Evolutionary conservation across 2,113 vertebrate species (phyloP), one percentile per base, ranked within the genome.

Genomic region (Paraplagusia blochii): DNA sequence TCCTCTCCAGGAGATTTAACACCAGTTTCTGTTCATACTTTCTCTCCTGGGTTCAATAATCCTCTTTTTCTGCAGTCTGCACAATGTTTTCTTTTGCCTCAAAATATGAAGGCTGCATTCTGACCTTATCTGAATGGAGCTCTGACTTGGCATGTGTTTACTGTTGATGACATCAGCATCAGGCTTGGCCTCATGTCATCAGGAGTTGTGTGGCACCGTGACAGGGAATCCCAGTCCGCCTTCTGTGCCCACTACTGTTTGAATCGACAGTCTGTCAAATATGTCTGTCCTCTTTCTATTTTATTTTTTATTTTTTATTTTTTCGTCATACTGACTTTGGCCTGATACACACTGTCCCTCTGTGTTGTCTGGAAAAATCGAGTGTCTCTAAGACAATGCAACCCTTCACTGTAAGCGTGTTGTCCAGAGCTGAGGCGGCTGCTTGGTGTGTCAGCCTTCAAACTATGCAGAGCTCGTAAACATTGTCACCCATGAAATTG

Each of bases 171-270:
- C 54, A 38, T 71, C 74, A 69, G 76, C 81, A 77, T 64, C 36
- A 67, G 46, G 74, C 51, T 59, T 64, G 58, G 58, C 61, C 65
- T 79, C 59, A 66, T 43, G 69, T 69, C 72, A 39, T 76, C 75
- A 74, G 72, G 63, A 65, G 77, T 71, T 65, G 51, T 69, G 62
- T 43, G 46, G 72, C 72, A 69, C 66, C 66, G 76, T 86, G 83
- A 81, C 84, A 79, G 76, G 47, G 70, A 78, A 77, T 83, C 86
- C 84, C 74, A 53, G 72, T 77, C 62, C 46, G 40, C 62, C 80
- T 85, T 65, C 71, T 19, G 76, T 80, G 77, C 76, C 81, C 58
- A 40, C 67, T 63, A 81, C 75, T 53, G 40, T 76, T 79, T 63
- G 52, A 79, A 81, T 73, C 64, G 68, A 82, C 72, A 39, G 53